Base-by-base conservation (phyloP, 2,797 vertebrate genomes). In the Poecilia velifera region DNA sequence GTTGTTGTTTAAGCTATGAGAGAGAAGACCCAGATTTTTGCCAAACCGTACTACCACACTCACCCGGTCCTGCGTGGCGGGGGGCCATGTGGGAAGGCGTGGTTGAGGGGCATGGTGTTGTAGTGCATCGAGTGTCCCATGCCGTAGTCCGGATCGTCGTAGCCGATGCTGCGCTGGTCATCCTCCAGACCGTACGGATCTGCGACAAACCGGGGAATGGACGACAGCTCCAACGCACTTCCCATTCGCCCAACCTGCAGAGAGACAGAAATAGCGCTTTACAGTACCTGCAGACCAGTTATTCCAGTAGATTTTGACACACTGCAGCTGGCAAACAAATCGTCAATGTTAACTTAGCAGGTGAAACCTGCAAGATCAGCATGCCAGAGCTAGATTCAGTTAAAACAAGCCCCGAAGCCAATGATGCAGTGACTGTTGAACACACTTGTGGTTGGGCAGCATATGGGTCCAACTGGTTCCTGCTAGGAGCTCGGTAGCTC, bases 181-280 rank as follows among this genome's bases (percentile, higher is more conserved):
- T 98, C 98, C 89, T 98, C 98, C 78, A 99, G 91, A 64, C 97
- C 97, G 0, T 98, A 98, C 0, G 97, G 96, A 66, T 99, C 97
- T 0, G 97, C 92, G 49, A 98, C 95, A 89, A 98, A 98, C 72
- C 97, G 96, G 53, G 95, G 93, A 6, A 96, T 83, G 73, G 93
- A 86, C 3, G 95, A 94, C 12, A 99, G 95, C 94, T 99, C 98
- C 95, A 98, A 84, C 4, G 95, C 97, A 88, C 97, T 98, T 75
- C 97, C 98, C 12, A 98, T 95, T 0, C 97, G 97, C 0, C 94
- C 95, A 13, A 96, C 95, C 94, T 95, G 66, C 25, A 79, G 16
- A 78, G 6, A 76, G 6, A 74, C 36, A 3, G 49, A 8, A 25
- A 77, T 2, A n/a, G 57, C 47, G 14, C 55, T 51, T 31, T 45